Conservation (phyloP, 2,797 vertebrate genomes). For the Sciaenops ocellatus region DNA sequence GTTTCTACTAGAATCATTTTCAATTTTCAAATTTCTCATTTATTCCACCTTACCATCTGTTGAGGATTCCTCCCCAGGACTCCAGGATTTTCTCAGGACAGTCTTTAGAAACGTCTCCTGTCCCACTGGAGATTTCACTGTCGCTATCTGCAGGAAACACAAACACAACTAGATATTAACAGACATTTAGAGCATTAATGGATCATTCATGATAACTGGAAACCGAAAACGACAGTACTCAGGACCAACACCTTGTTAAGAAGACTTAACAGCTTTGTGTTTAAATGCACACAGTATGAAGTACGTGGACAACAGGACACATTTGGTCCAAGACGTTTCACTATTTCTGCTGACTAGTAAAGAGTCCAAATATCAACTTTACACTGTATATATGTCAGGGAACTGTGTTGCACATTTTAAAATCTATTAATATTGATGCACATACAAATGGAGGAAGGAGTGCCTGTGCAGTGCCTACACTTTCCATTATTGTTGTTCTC, state of each 20-base stretch:
- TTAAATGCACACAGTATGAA: too few species aligned
- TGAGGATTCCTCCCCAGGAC: constrained; percentile 96
- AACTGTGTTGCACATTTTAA: constrained; percentile 28
- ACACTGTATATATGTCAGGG: constrained; percentile 11
- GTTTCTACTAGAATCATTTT: too few species aligned
- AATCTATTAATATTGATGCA: constrained; percentile 48
- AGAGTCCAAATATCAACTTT: neutral
- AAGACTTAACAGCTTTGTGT: too few species aligned
- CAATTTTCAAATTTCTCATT: constrained; percentile 6
- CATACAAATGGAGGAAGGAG: constrained; percentile 49
- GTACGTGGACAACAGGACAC: neutral
- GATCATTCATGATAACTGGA: neutral
- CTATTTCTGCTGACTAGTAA: neutral
- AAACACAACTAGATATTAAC: neutral
- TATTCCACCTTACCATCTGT: constrained; percentile 89
- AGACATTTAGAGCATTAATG: constrained; percentile 12
- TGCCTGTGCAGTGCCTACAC: constrained; percentile 59
- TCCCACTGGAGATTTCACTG: constrained; percentile 97
- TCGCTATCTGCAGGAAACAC: constrained; percentile 90
- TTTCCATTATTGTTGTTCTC: constrained; percentile 63
- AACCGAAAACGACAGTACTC: neutral
- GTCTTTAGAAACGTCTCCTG: constrained; percentile 98
- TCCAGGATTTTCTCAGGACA: constrained; percentile 98
- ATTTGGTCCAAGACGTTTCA: neutral
- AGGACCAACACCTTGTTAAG: neutral